phyloP scores from a whole-genome alignment of 2,113 vertebrate species.

The Acanthochromis polyacanthus region DNA sequence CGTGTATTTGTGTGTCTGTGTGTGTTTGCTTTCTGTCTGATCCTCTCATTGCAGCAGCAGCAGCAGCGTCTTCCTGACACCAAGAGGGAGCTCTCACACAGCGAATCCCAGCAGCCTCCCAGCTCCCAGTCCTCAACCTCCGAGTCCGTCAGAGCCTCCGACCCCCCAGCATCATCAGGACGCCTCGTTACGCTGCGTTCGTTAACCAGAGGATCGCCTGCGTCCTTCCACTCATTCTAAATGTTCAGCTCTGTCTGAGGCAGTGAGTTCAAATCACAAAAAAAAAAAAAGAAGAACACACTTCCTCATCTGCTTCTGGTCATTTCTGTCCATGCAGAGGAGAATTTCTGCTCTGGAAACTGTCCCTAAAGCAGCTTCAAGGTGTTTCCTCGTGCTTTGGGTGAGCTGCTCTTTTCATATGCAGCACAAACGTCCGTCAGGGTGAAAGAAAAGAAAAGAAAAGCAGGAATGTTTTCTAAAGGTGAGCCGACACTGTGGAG shows the following conservation, averaged over 20 bases:
- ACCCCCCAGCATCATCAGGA: neutral
- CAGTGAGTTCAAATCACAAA: neutral
- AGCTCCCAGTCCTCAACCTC: constrained; percentile 8
- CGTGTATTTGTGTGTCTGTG: constrained; percentile 27
- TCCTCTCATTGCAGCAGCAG: constrained; percentile 8
- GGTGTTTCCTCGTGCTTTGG: too few species aligned
- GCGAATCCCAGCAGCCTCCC: constrained; percentile 64
- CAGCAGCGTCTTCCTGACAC: constrained; percentile 56
- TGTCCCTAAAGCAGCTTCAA: too few species aligned
- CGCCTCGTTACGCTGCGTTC: neutral
- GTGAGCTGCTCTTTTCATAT: too few species aligned
- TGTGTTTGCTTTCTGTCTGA: constrained; percentile 32
- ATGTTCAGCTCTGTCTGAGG: neutral
- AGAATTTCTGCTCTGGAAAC: too few species aligned
- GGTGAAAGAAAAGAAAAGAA: too few species aligned
- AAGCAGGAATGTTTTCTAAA: too few species aligned
- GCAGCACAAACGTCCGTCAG: too few species aligned
- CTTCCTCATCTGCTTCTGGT: too few species aligned
- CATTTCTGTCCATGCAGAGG: too few species aligned
- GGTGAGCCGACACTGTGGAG: too few species aligned
- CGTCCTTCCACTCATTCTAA: neutral
- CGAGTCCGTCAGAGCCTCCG: neutral
- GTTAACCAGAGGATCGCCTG: neutral
- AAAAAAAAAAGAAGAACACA: too few species aligned
- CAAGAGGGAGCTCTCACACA: constrained; percentile 87